phyloP scores from a whole-genome alignment of 2,888 invertebrate species.

The Argynnis bischoffii region DNA sequence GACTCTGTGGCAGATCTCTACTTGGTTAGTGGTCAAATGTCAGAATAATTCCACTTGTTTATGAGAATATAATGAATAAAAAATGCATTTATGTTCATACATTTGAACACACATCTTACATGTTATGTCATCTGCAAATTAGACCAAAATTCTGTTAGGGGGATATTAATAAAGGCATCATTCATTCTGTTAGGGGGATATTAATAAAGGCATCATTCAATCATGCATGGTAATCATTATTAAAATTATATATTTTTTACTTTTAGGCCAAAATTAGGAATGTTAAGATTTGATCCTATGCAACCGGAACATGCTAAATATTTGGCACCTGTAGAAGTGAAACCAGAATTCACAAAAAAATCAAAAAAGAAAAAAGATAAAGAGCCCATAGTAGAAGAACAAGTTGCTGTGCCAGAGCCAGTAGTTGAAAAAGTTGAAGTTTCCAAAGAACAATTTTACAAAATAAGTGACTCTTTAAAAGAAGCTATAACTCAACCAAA shows the following conservation, averaged over 20 bases:
- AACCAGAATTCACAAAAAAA: constrained; percentile 58
- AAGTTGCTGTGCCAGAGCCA: constrained; percentile 43
- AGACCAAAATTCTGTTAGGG: too few species aligned
- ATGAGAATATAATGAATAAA: too few species aligned
- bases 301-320: constrained; percentile 85
- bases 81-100: too few species aligned
- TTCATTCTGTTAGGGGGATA: too few species aligned
- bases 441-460: constrained; percentile 88
- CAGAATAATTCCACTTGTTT: too few species aligned
- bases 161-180: too few species aligned
- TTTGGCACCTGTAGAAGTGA: constrained; percentile 68
- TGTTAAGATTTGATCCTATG: constrained; percentile 86
- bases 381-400: constrained; percentile 54
- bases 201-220: too few species aligned
- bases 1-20: too few species aligned
- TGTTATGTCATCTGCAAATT: too few species aligned
- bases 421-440: constrained; percentile 71
- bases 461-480: constrained; percentile 85
- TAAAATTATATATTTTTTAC: constrained; percentile 6
- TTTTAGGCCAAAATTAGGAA: constrained; percentile 70
- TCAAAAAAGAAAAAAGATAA: constrained; percentile 64
- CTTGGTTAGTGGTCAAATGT: too few species aligned
- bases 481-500: constrained; percentile 84
- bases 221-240: background rate
- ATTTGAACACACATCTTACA: too few species aligned